phyloP scores from a whole-genome alignment of 1,140 invertebrate species.

The Stenopsyche tienmushanensis region DNA sequence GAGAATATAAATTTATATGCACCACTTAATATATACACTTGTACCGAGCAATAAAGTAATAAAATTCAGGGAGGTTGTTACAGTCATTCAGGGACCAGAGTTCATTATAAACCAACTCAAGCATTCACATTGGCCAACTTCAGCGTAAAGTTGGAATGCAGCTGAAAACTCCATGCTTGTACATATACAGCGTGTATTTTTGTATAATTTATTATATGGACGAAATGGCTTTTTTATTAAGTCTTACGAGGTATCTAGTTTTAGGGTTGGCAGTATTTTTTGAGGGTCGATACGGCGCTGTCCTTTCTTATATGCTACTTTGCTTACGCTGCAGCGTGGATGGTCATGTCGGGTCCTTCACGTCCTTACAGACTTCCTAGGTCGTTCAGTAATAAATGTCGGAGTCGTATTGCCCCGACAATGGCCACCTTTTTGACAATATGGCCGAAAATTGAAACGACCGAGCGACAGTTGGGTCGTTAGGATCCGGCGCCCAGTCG shows the following conservation, averaged over 20 bases:
- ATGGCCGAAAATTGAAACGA: slow-evolving; percentile 25
- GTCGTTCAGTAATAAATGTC: neutral
- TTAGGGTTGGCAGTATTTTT: neutral
- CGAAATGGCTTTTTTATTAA: neutral
- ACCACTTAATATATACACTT: too few relatives aligned
- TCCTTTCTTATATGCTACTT: neutral
- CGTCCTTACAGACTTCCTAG: neutral
- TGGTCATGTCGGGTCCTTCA: too few relatives aligned
- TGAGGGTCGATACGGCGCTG: neutral
- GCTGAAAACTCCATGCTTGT: too few relatives aligned
- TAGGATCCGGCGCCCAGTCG: slow-evolving; percentile 8
- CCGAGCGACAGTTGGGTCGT: slow-evolving; percentile 26
- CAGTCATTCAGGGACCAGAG: neutral
- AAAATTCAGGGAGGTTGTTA: neutral
- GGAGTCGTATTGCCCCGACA: neutral
- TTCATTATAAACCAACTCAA: neutral
- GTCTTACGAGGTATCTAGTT: neutral
- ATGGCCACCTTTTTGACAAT: slow-evolving; percentile 25
- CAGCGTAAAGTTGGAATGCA: too few relatives aligned
- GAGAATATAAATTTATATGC: too few relatives aligned
- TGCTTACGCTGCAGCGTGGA: neutral
- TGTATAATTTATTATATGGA: neutral
- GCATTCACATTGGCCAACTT: too few relatives aligned
- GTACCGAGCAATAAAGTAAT: too few relatives aligned
- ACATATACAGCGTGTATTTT: too few relatives aligned